These are phyloP conservation scores for Gnathonemus echidnorhynchus DNA, from an alignment of 2,113 vertebrate genomes.

Conservation along the genomic window DNA sequence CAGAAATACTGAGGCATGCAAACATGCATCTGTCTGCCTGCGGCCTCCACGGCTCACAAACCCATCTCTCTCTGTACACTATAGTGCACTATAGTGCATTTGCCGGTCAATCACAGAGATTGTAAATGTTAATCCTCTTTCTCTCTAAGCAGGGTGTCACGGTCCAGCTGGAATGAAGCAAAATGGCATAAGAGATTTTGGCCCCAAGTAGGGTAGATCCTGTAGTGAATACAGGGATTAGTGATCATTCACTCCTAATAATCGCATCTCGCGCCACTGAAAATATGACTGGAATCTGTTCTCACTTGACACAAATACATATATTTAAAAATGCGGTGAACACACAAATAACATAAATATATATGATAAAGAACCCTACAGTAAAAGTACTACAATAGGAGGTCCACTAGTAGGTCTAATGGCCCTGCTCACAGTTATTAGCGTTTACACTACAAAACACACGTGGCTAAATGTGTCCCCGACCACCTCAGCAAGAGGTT, in stretches of 20 bases:
- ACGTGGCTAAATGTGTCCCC: neutral
- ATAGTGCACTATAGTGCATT: neutral
- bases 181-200: conserved; percentile 1
- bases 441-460: neutral
- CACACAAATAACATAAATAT: conserved; percentile 48
- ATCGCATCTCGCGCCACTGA: neutral
- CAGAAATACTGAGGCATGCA: conserved; percentile 5
- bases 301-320: neutral
- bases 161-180: neutral
- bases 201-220: conserved; percentile 8
- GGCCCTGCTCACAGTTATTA: neutral
- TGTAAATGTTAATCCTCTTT: neutral
- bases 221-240: neutral
- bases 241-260: conserved; percentile 6
- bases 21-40: neutral
- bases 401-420: neutral
- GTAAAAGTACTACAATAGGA: conserved; percentile 36
- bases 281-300: neutral
- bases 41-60: neutral
- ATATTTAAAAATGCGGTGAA: conserved; percentile 17
- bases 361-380: neutral
- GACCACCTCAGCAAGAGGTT: neutral
- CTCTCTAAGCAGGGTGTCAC: neutral
- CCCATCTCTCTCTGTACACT: neutral
- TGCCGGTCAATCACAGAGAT: neutral